Conservation (phyloP, 2,888 invertebrate species). For the Diploptera punctata region DNA sequence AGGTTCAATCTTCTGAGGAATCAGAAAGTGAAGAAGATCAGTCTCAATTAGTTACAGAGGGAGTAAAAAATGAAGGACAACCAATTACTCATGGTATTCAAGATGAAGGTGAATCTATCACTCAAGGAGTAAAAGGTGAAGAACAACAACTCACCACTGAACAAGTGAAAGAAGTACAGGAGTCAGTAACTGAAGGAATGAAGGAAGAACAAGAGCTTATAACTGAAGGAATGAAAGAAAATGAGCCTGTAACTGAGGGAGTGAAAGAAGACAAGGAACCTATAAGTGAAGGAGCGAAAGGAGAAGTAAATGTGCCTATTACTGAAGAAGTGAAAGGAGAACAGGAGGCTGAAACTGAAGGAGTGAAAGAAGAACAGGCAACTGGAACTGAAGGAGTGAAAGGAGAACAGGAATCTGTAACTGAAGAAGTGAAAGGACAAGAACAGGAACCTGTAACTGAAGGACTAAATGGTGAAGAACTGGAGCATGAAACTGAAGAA, state of each 20-base stretch:
- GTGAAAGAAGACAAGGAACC: not conserved
- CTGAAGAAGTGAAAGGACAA: not conserved
- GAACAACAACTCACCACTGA: constrained; percentile 41
- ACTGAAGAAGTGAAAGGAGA: constrained; percentile 30
- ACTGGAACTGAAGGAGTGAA: constrained; percentile 26
- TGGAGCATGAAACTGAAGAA: not conserved
- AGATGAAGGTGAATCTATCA: constrained; percentile 28
- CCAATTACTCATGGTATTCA: no score
- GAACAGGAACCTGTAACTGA: constrained; percentile 5
- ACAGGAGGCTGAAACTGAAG: constrained; percentile 19
- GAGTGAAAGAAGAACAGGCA: constrained; percentile 5
- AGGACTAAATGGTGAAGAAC: not conserved
- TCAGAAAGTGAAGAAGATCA: constrained; percentile 39
- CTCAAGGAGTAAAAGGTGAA: not conserved
- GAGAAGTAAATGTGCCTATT: not conserved
- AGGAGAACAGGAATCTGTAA: constrained; percentile 8
- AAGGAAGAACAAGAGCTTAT: constrained; percentile 22
- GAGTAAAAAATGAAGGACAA: constrained; percentile 6
- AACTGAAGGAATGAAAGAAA: not conserved
- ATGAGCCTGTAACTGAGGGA: not conserved
- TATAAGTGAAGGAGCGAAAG: not conserved
- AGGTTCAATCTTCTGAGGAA: constrained; percentile 14
- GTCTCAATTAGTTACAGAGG: not conserved
- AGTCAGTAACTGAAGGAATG: constrained; percentile 31
- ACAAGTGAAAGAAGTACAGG: constrained; percentile 26